A percentile compares a stretch with the other conserved stretches of the same genome.
These are phyloP conservation scores for Rhingia campestris DNA, from an alignment of 2,888 invertebrate genomes.

Conservation along the genomic window DNA sequence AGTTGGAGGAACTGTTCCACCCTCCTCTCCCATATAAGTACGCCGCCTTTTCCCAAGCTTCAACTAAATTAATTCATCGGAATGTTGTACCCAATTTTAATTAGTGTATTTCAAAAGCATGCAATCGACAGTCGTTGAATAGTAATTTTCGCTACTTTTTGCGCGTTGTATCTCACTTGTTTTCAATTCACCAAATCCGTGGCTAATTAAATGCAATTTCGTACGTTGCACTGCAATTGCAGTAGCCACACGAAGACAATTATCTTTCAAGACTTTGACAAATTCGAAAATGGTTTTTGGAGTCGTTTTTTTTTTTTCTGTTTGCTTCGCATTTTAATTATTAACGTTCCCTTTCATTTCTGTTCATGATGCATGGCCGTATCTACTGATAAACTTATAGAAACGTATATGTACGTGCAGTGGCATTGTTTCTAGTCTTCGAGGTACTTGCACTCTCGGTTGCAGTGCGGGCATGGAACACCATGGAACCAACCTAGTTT, in stretches of 20 bases:
- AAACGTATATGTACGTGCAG: slow-evolving; percentile 52
- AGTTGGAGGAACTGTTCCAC: background rate
- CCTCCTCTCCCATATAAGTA: background rate
- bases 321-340: slow-evolving; percentile 8
- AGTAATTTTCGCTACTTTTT: slow-evolving; percentile 14
- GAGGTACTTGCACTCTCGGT: slow-evolving; percentile 66
- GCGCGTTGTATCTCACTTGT: slow-evolving; percentile 1
- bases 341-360: slow-evolving; percentile 40
- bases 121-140: slow-evolving; percentile 41
- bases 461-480: slow-evolving; percentile 19
- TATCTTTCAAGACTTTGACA: slow-evolving; percentile 43
- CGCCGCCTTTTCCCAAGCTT: slow-evolving; percentile 1
- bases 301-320: background rate
- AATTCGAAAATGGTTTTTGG: slow-evolving; percentile 22
- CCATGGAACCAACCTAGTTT: slow-evolving; percentile 60
- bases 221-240: slow-evolving; percentile 24
- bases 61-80: slow-evolving; percentile 13
- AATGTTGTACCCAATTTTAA: slow-evolving; percentile 34
- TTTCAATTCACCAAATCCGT: slow-evolving; percentile 25
- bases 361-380: slow-evolving; percentile 59
- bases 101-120: slow-evolving; percentile 30
- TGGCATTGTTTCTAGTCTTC: slow-evolving; percentile 27
- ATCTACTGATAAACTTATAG: slow-evolving; percentile 33
- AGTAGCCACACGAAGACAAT: slow-evolving; percentile 34
- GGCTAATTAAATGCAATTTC: slow-evolving; percentile 60